Percentiles rank a stretch among this genome's conserved stretches.
Evolutionary conservation across 2,888 invertebrate species (phyloP).

Genomic region (Drosophila robusta): DNA sequence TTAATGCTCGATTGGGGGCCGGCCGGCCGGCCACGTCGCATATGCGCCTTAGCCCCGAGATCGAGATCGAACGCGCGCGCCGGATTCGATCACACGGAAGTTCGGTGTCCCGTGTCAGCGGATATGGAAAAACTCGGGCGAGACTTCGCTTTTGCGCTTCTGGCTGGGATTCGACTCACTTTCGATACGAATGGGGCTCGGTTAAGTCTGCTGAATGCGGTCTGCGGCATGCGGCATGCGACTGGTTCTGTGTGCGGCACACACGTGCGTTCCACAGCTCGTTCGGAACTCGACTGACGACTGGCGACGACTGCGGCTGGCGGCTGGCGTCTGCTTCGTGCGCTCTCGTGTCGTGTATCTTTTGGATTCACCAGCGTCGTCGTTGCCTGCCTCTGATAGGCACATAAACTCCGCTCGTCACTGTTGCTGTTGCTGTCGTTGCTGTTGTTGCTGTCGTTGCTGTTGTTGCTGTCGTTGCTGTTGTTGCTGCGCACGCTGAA

Average conservation of each 20-base stretch:
- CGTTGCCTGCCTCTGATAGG: conserved; percentile 66
- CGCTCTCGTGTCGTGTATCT: conserved; percentile 46
- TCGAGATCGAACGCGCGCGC: conserved; percentile 20
- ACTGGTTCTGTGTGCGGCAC: conserved; percentile 41
- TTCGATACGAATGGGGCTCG: conserved; percentile 7
- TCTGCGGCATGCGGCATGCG: conserved; percentile 1
- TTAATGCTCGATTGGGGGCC: conserved; percentile 57
- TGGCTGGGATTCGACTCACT: conserved; percentile 18
- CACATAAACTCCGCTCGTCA: conserved; percentile 52
- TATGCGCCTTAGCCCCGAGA: conserved; percentile 21
- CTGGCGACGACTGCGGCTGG: conserved; percentile 56
- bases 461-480: too few relatives aligned
- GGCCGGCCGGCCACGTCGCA: conserved; percentile 74
- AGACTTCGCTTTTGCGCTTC: not conserved
- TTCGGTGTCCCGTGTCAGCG: conserved; percentile 17
- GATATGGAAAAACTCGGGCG: conserved; percentile 3
- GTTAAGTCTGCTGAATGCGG: not conserved
- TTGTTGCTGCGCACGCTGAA: conserved; percentile 54
- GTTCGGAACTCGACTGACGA: conserved; percentile 82
- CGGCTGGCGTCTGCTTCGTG: conserved; percentile 32
- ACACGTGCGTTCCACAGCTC: conserved; percentile 79
- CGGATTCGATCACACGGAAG: conserved; percentile 36
- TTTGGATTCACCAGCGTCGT: conserved; percentile 38
- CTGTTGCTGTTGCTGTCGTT: conserved; percentile 27
- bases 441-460: conserved; percentile 47